Percentiles rank a stretch among this genome's conserved stretches.
phyloP scores from a whole-genome alignment of 2,113 vertebrate species.

The Mixornis gularis region DNA sequence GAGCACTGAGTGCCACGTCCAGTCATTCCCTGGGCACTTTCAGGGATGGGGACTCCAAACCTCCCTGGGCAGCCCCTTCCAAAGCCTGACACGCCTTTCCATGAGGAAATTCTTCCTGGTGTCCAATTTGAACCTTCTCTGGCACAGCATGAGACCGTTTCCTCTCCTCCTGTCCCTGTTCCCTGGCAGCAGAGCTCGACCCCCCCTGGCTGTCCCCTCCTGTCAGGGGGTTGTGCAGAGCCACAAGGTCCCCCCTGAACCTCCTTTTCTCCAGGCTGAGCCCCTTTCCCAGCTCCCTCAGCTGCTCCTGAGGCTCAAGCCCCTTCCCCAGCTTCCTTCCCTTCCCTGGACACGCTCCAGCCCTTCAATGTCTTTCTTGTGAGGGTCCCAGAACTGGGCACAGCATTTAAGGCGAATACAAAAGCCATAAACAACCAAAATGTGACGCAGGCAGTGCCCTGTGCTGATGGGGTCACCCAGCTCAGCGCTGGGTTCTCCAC shows the following conservation, averaged over 20 bases:
- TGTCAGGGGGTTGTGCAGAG: background rate
- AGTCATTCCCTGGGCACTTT: rapidly evolving
- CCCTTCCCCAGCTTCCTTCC: background rate
- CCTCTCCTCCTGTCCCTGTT: background rate
- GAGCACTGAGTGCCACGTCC: background rate
- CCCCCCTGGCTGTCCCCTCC: background rate
- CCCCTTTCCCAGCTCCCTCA: background rate
- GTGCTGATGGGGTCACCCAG: background rate
- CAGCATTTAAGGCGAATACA: background rate
- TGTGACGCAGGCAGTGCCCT: background rate
- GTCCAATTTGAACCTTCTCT: background rate
- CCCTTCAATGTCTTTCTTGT: background rate
- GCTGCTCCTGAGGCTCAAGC: background rate
- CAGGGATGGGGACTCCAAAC: background rate
- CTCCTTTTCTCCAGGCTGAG: background rate
- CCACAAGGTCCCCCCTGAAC: background rate
- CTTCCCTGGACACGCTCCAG: background rate
- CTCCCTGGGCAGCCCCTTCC: background rate
- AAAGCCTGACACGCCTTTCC: background rate
- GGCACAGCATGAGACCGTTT: rapidly evolving
- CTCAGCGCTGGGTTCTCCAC: rapidly evolving
- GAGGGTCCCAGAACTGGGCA: background rate
- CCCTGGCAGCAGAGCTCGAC: background rate
- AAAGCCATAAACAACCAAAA: background rate
- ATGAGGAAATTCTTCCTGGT: background rate